These are phyloP conservation scores for Aphidius ervi DNA, from an alignment of 1,140 invertebrate species.

Conservation along the genomic window DNA sequence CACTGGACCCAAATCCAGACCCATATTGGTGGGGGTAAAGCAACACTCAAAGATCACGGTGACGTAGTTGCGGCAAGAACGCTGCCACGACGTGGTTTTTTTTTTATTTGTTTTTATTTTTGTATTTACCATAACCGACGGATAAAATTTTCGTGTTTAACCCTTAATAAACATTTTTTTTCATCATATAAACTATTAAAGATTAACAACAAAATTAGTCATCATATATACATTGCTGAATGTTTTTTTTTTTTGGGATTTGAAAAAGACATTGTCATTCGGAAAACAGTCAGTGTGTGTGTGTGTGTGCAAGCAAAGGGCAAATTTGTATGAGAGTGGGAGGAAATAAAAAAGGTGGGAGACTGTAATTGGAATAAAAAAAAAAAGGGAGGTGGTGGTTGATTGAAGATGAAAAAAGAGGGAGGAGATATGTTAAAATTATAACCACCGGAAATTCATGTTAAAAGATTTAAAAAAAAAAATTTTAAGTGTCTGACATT, in stretches of 20 bases:
- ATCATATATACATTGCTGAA: neutral
- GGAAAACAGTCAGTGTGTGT: neutral
- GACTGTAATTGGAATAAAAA: neutral
- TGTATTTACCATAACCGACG: conserved; percentile 21
- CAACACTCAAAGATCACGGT: conserved; percentile 49
- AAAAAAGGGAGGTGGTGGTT: neutral
- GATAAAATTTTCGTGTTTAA: conserved; percentile 8
- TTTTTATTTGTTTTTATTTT: conserved; percentile 10
- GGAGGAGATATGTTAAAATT: neutral
- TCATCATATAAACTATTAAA: neutral
- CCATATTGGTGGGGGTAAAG: conserved; percentile 42
- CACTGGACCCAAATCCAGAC: too few relatives aligned
- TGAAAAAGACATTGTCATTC: neutral
- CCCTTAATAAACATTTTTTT: too few relatives aligned
- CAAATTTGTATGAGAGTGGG: conserved; percentile 13
- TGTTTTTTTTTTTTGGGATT: neutral
- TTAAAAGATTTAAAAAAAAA: neutral
- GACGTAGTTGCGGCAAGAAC: conserved; percentile 49
- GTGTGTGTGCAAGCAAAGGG: too few relatives aligned
- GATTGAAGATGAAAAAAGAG: conserved; percentile 18
- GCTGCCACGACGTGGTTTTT: conserved; percentile 45
- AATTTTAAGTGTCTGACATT: conserved; percentile 12
- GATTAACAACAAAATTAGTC: neutral
- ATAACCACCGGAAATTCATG: too few relatives aligned
- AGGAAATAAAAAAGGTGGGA: conserved; percentile 11